phyloP scores from a whole-genome alignment of 1,140 invertebrate species.

The Apis florea region DNA sequence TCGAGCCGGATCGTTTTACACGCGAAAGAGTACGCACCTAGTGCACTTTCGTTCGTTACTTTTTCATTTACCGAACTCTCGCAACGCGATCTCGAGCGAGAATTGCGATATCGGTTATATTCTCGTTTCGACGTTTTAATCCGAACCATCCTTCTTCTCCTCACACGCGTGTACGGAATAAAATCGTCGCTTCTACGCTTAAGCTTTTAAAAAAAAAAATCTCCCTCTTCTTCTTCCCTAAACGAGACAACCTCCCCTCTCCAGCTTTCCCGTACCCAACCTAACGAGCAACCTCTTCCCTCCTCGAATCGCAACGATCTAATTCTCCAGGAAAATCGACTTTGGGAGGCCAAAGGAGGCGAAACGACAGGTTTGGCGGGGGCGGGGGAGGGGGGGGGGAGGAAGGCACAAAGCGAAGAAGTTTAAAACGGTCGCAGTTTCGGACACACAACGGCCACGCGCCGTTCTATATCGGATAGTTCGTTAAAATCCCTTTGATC shows the following conservation, averaged over 20 bases:
- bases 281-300: not conserved
- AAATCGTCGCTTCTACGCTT: too few species aligned
- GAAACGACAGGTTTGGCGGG: too few species aligned
- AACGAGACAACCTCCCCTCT: too few species aligned
- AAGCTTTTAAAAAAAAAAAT: too few species aligned
- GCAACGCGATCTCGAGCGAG: not conserved
- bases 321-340: not conserved
- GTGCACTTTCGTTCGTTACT: conserved; percentile 35
- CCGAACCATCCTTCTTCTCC: not conserved
- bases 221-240: too few species aligned
- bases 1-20: conserved; percentile 5
- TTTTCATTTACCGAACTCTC: conserved; percentile 39
- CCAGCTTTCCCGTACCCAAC: not conserved
- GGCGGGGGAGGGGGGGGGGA: too few species aligned
- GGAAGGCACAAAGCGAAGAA: not conserved
- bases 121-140: conserved; percentile 11
- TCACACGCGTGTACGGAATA: not conserved
- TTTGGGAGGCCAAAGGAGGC: not conserved
- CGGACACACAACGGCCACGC: too few species aligned
- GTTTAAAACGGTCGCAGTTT: not conserved
- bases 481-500: conserved; percentile 38
- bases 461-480: not conserved
- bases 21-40: conserved; percentile 1
- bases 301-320: not conserved
- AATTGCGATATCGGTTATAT: conserved; percentile 25